Evolutionary conservation across 2,113 vertebrate genomes (phyloP).

Genomic region (Oxygymnocypris stewartii): DNA sequence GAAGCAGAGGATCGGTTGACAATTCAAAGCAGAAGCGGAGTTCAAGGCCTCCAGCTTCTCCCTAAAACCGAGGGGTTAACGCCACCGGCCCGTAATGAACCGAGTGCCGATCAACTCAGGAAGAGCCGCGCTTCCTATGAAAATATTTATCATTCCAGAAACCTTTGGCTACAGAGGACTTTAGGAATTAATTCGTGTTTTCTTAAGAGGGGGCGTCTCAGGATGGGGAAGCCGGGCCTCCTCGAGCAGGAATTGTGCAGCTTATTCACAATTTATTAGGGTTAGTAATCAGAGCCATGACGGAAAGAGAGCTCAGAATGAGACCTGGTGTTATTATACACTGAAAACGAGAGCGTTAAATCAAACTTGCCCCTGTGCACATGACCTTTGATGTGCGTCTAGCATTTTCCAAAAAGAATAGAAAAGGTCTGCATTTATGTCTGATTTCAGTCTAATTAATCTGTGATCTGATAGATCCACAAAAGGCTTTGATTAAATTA

Average conservation of each 20-base stretch:
- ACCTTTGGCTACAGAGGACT: conserved; percentile 75
- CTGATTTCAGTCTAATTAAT: conserved; percentile 42
- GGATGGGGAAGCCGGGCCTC: conserved; percentile 78
- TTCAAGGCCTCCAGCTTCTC: conserved; percentile 49
- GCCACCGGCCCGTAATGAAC: conserved; percentile 66
- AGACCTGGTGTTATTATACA: conserved; percentile 68
- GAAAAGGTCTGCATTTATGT: not conserved
- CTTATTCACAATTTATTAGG: conserved; percentile 81
- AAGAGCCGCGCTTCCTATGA: conserved; percentile 78
- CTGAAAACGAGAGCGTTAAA: conserved; percentile 66
- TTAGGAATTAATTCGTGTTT: conserved; percentile 83
- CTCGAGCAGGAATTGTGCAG: conserved; percentile 62
- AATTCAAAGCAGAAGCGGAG: conserved; percentile 53
- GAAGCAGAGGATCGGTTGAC: conserved; percentile 52
- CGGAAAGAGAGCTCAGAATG: conserved; percentile 66
- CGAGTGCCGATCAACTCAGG: conserved; percentile 77
- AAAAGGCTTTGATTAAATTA: not conserved
- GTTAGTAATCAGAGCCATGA: conserved; percentile 73
- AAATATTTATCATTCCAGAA: conserved; percentile 84
- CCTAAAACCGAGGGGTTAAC: conserved; percentile 50
- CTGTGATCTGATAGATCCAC: not conserved
- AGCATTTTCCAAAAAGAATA: conserved; percentile 29
- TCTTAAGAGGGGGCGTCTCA: conserved; percentile 74
- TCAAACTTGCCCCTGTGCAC: conserved; percentile 65
- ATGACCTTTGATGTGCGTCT: conserved; percentile 45